These are phyloP conservation scores for Mus minutoides DNA, from an alignment of 2,797 vertebrate genomes.

Conservation along the genomic window DNA sequence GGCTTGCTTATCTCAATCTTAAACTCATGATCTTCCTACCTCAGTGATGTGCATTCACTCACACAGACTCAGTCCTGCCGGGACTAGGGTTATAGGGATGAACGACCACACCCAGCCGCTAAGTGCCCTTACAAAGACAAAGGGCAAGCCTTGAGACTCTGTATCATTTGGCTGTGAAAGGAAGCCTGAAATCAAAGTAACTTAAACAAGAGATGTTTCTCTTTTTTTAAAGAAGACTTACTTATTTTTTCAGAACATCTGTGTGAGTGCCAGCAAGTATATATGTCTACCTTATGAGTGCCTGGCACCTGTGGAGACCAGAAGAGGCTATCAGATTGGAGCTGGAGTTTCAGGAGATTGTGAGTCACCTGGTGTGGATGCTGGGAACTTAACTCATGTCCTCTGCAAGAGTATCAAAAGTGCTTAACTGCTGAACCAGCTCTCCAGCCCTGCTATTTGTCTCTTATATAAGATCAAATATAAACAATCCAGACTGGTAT, in stretches of 20 bases:
- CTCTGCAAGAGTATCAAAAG: not conserved
- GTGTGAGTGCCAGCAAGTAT: not conserved
- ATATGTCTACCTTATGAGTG: not conserved
- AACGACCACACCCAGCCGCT: not conserved
- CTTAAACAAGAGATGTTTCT: not conserved
- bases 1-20: not conserved
- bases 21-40: not conserved
- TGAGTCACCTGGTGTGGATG: not conserved
- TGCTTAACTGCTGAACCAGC: not conserved
- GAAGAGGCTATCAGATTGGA: not conserved
- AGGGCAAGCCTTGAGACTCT: not conserved
- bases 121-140: not conserved
- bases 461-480: not conserved
- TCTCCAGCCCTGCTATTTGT: not conserved
- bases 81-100: not conserved
- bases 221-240: not conserved
- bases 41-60: not conserved
- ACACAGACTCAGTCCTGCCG: not conserved
- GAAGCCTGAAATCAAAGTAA: constrained; percentile 3
- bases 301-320: not conserved
- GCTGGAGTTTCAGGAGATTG: not conserved
- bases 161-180: not conserved
- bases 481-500: not conserved
- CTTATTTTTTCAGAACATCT: not conserved
- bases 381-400: not conserved